Evolutionary conservation across 2,888 invertebrate genomes (phyloP).

Genomic region (Dolomedes plantarius): DNA sequence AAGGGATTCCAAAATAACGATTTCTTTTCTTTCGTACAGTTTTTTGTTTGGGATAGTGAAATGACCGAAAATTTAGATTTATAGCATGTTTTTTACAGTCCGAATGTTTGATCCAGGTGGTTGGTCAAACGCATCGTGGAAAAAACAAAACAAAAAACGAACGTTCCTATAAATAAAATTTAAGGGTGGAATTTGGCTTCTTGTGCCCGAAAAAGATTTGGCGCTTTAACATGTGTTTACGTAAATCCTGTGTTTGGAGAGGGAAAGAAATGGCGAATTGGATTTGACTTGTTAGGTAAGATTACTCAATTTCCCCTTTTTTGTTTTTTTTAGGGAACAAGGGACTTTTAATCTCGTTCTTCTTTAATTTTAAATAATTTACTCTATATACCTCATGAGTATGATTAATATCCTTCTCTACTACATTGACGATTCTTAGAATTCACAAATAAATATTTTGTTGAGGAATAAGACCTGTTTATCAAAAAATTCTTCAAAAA

Average conservation of each 20-base stretch:
- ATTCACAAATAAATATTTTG: no score
- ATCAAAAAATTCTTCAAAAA: no score
- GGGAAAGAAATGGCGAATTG: neutral
- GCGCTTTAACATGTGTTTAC: neutral
- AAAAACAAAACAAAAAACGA: no score
- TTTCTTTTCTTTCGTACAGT: neutral
- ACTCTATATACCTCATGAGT: no score
- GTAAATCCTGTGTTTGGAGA: neutral
- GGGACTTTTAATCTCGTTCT: no score
- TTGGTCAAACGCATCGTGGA: neutral
- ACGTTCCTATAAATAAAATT: constrained; percentile 5
- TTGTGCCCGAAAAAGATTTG: neutral
- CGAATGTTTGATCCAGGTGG: neutral
- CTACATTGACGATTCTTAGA: no score
- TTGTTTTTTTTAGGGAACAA: no score
- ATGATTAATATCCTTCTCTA: no score
- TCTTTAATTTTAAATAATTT: no score
- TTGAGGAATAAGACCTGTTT: no score
- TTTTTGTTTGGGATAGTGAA: neutral
- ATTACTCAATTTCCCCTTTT: no score
- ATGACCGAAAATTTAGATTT: neutral
- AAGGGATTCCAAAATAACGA: neutral
- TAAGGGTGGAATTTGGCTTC: neutral
- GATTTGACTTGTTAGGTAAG: neutral
- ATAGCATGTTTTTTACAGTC: neutral